Conservation (phyloP, 2,888 invertebrate species). For the Chrysolina haemoptera region DNA sequence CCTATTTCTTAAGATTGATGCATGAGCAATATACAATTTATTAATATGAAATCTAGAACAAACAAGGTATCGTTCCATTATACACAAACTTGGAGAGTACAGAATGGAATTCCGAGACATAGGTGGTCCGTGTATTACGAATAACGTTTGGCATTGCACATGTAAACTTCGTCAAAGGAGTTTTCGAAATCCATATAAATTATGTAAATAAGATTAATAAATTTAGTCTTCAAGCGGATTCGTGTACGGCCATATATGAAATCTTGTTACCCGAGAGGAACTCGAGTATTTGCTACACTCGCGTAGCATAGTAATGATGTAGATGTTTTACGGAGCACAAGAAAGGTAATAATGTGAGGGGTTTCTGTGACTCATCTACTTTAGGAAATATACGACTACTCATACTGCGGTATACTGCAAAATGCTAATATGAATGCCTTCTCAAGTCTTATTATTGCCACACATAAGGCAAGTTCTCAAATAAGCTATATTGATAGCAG, state of each 20-base stretch:
- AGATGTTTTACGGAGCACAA: conserved; percentile 12
- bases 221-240: conserved; percentile 40
- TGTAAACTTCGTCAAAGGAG: conserved; percentile 37
- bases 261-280: conserved; percentile 32
- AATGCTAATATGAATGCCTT: conserved; percentile 2
- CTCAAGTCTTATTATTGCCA: neutral
- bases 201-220: conserved; percentile 46
- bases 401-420: conserved; percentile 15
- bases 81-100: neutral
- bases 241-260: conserved; percentile 44
- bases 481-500: neutral
- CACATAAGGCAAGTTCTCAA: neutral
- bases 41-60: conserved; percentile 5
- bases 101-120: conserved; percentile 8
- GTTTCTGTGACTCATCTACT: conserved; percentile 7
- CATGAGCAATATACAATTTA: neutral
- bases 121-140: conserved; percentile 26
- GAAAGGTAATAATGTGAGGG: conserved; percentile 16
- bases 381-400: neutral
- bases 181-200: conserved; percentile 40
- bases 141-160: conserved; percentile 27
- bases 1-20: neutral
- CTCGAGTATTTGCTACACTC: conserved; percentile 20
- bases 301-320: conserved; percentile 27
- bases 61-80: neutral